A percentile compares a stretch with the other conserved stretches of the same genome.
Conservation (phyloP, 2,888 invertebrate genomes). For the Fragum sueziense region DNA sequence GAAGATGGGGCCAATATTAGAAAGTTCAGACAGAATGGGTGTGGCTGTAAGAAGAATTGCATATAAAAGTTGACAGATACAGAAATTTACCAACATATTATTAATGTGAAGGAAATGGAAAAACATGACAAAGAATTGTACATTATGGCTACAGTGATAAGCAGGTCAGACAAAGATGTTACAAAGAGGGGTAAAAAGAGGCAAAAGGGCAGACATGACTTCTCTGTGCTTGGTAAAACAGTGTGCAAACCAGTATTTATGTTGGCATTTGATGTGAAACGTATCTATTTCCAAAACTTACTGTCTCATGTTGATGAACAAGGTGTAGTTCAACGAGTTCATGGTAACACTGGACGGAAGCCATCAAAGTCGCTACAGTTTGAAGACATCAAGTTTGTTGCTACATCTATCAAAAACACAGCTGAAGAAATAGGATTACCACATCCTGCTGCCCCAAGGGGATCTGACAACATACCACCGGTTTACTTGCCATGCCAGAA, state of each 20-base stretch:
- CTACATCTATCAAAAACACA: not conserved
- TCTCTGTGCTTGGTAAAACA: not conserved
- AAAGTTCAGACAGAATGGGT: not conserved
- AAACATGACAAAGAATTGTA: not conserved
- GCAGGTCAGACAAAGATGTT: not conserved
- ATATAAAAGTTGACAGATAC: too few relatives aligned
- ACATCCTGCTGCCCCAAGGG: not conserved
- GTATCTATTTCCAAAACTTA: not conserved
- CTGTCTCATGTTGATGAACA: not conserved
- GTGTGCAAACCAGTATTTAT: not conserved
- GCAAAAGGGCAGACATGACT: not conserved
- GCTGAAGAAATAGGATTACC: not conserved
- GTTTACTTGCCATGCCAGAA: not conserved
- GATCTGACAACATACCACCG: not conserved
- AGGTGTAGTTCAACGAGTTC: not conserved
- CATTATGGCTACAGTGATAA: not conserved
- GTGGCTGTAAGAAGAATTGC: not conserved
- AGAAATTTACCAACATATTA: too few relatives aligned
- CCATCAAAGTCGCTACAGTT: not conserved
- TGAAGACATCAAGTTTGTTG: not conserved
- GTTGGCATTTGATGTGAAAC: not conserved
- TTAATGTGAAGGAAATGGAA: not conserved
- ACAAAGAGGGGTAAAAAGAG: slow-evolving; percentile 5
- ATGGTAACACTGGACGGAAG: not conserved
- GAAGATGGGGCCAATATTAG: too few relatives aligned